Base-by-base conservation (phyloP, 2,797 vertebrate species). In the Holocentrus rufus region DNA sequence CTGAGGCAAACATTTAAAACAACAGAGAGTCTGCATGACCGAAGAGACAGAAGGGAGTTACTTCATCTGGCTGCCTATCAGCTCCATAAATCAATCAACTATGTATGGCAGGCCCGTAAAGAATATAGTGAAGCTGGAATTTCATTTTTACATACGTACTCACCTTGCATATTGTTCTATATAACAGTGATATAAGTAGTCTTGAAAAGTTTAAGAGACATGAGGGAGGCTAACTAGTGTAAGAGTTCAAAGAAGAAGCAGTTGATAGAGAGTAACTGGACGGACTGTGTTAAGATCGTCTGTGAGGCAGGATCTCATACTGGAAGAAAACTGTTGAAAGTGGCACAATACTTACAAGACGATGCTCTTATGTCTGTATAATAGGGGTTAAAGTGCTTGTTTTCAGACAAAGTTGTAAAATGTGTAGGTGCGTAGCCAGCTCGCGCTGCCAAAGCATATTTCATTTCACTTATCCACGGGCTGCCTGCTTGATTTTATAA, bases 71-170 rank as follows among this genome's bases (percentile, higher is more conserved):
- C 25, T 61, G 44, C 4, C 20, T 65, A 42, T 79, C 77, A 66
- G 31, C 60, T 47, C 63, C 65, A 88, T 84, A 85, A 91, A 90
- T 88, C 82, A 86, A 61, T 87, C 72, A 82, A 30, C 18, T 68
- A 63, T 85, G 79, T 76, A 85, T 77, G 52, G 36, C 55, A 22
- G 7, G 64, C 52, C 30, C 75, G 60, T 77, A 81, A 88, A 86
- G 54, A 84, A 72, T 64, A 72, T 31, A 72, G 44, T 54, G 18
- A 65, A 62, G 5, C 57, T 83, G 65, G 60, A 74, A 73, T 78
- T 79, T 63, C 14, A 69, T 80, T 85, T 85, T 66, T 67, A 72
- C 61, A 60, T 63, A 76, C 71, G 52, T 53, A 71, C 31, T 39
- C 61, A 76, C 27, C 47, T 74, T 80, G n/a, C 64, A 59, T 75